Base-by-base conservation (phyloP, 2,888 invertebrate species). In the Diloba caeruleocephala region DNA sequence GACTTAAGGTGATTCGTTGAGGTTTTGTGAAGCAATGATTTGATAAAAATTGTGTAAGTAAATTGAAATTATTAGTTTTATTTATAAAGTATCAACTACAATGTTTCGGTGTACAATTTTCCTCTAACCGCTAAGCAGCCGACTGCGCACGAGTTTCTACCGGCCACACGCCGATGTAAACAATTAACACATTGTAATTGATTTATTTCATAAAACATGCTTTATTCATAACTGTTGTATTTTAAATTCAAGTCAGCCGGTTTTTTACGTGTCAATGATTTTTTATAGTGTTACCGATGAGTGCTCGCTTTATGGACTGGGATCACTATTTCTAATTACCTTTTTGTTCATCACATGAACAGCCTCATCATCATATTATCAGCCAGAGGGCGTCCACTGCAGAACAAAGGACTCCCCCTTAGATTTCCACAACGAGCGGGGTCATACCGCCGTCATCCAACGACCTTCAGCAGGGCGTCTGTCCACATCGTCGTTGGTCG, bases 131-230 rank as follows among this genome's bases (percentile, higher is more conserved):
- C 66, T 64, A 66, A 59, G 54, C 71, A 72, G 62, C 38, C 61
- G 56, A 67, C n/a, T 69, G 71, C 67, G 67, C 71, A 66, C 71
- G 67, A 68, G 73, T 74, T 74, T 72, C 68, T 63, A 69, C 56
- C 58, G 54, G 37, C 62, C 59, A 57, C 69, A 44, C 70, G 55
- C 54, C 64, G 56, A 71, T 63, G 61, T 74, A 67, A 74, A 71
- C 74, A 71, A 72, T 74, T 72, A 71, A 54, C 74, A 71, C 67
- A 66, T 61, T 46, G 48, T 71, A 70, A 73, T 66, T 71, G 66
- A 71, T 71, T 68, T 72, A 69, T 60, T 64, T 59, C 51, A 49
- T 44, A 48, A 48, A 59, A 51, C 37, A 38, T 31, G 19, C 19
- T 55, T 54, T 46, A 56, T 65, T 53, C 52, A 52, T 59, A 50